A percentile compares a stretch with the other conserved stretches of the same genome.
phyloP scores from a whole-genome alignment of 1,140 invertebrate species.

The Ooceraea biroi region DNA sequence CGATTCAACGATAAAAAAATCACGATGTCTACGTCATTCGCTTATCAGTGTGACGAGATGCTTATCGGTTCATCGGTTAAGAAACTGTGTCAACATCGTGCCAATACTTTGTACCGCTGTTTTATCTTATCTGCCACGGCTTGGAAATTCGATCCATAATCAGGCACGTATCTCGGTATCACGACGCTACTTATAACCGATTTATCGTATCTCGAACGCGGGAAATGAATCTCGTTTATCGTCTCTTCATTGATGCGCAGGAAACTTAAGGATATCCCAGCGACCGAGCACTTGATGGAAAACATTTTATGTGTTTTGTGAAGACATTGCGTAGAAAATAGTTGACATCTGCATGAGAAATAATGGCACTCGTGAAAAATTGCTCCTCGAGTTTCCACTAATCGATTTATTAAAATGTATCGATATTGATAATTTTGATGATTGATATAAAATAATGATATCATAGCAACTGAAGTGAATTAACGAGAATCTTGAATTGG shows the following conservation, averaged over 20 bases:
- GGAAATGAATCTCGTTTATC: constrained; percentile 21
- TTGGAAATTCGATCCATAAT: constrained; percentile 37
- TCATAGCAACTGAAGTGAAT: not conserved
- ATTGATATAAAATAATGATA: too few species aligned
- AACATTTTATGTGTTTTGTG: not conserved
- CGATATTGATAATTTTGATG: too few species aligned
- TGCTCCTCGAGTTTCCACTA: too few species aligned
- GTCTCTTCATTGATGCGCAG: not conserved
- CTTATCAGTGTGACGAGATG: not conserved
- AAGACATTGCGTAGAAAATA: not conserved
- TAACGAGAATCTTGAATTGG: not conserved
- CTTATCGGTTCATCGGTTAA: not conserved
- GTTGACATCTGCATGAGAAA: not conserved
- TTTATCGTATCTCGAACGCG: constrained; percentile 31
- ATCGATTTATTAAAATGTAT: too few species aligned
- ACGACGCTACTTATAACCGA: not conserved
- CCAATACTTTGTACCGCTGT: not conserved
- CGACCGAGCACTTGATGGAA: not conserved
- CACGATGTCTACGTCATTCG: not conserved
- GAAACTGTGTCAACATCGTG: not conserved
- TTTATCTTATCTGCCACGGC: constrained; percentile 34
- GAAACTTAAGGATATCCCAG: not conserved
- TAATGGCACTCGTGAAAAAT: too few species aligned
- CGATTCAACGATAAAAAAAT: constrained; percentile 4
- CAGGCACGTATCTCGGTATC: constrained; percentile 16